Evolutionary conservation across 2,888 invertebrate species (phyloP), one percentile per base, ranked within the genome.

Genomic region (Nemoura dubitans): DNA sequence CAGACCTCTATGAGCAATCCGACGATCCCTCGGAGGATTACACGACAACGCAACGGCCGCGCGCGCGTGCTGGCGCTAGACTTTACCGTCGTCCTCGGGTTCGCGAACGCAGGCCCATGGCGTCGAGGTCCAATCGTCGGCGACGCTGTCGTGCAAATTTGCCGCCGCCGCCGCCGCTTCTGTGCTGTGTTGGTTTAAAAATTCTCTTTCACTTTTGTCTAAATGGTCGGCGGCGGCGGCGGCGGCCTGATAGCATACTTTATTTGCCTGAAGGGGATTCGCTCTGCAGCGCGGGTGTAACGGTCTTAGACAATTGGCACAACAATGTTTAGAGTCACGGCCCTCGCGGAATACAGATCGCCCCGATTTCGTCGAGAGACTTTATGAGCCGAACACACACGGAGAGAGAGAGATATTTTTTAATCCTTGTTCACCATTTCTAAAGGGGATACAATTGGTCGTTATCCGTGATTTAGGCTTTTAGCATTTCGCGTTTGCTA

Each of bases 21-120:
- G 80, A 14, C 28, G 28, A n/a, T 30, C 81, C 29, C 81, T 27
- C 81, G 81, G 81, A 81, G 25, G 27, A 81, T n/a, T n/a, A n/a
- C n/a, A n/a, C n/a, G n/a, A n/a, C n/a, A n/a, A n/a, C n/a, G n/a
- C n/a, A n/a, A n/a, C n/a, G n/a, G n/a, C n/a, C n/a, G n/a, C n/a
- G n/a, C n/a, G n/a, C n/a, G n/a, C 81, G 27, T 28, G 81, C 29
- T 59, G 16, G 59, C 10, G 10, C 10, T 36, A 81, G 27, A 81
- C 29, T 81, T 81, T 81, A 81, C 5, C 81, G 59, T 36, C 36
- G 36, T 3, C 36, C 36, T n/a, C n/a, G n/a, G 10, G 10, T 36
- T 36, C 36, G 10, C 3, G 36, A 36, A 36, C n/a, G n/a, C n/a
- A n/a, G n/a, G n/a, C n/a, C n/a, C 36, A 10, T 36, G 36, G 36